These are phyloP conservation scores for Numida meleagris DNA, from an alignment of 2,113 vertebrate species.

Conservation along the genomic window DNA sequence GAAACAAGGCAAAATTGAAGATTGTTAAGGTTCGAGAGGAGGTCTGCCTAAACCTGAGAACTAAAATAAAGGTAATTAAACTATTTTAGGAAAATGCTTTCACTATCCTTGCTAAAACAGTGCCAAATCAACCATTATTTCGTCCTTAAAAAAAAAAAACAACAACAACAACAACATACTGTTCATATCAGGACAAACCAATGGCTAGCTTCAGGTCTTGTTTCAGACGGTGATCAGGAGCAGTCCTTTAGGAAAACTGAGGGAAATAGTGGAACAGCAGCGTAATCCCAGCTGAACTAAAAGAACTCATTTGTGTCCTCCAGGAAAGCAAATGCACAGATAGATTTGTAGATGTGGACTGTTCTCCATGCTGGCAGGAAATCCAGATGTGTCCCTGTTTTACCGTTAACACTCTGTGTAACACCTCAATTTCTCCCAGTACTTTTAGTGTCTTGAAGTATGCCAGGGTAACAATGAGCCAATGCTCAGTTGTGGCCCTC, in stretches of 20 bases:
- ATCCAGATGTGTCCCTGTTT: neutral
- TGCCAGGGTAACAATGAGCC: neutral
- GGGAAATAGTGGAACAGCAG: neutral
- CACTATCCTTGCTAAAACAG: neutral
- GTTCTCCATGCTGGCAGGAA: neutral
- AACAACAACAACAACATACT: neutral
- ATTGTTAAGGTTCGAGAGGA: neutral
- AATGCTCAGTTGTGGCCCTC: neutral
- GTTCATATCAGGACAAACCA: neutral
- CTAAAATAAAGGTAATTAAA: neutral
- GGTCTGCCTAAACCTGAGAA: neutral
- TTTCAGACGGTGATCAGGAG: neutral
- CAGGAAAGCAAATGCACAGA: neutral
- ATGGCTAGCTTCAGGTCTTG: neutral
- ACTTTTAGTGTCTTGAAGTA: neutral
- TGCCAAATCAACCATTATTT: neutral
- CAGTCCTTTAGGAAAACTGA: neutral
- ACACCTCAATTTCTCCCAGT: neutral
- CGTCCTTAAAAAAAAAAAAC: neutral
- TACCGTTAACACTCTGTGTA: neutral
- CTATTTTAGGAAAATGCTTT: neutral
- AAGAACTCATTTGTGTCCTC: rapidly evolving
- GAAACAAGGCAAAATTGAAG: neutral
- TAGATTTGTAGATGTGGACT: neutral
- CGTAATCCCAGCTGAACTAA: neutral